Percentiles rank a stretch among this genome's conserved stretches.
These are phyloP conservation scores for Syngnathus floridae DNA, from an alignment of 2,113 vertebrate species.

Conservation along the genomic window DNA sequence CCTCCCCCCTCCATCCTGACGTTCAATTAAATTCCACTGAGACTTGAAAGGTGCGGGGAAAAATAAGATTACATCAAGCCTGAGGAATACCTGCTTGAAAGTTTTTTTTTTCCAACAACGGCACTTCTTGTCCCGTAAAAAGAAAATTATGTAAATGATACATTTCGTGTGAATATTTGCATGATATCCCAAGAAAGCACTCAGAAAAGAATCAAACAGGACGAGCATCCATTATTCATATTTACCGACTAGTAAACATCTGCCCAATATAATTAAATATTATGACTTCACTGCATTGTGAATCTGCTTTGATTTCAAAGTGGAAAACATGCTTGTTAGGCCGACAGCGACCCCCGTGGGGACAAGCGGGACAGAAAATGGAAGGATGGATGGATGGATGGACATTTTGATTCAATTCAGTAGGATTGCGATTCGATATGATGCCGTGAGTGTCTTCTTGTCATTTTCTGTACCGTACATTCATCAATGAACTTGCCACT, in stretches of 20 bases:
- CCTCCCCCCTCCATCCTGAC: background rate
- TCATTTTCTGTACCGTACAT: too few relatives aligned
- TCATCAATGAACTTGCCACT: too few relatives aligned
- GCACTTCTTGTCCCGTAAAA: background rate
- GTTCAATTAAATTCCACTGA: background rate
- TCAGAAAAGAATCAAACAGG: background rate
- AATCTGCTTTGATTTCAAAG: too few relatives aligned
- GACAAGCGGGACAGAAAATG: too few relatives aligned
- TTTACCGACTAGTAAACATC: background rate
- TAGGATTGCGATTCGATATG: too few relatives aligned
- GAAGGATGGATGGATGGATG: too few relatives aligned
- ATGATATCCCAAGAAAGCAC: background rate
- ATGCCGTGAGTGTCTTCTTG: too few relatives aligned
- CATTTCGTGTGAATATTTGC: background rate
- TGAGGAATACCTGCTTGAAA: background rate
- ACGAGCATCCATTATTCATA: background rate
- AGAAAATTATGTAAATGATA: background rate
- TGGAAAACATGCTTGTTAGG: too few relatives aligned
- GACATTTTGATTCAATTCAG: too few relatives aligned
- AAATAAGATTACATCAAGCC: background rate
- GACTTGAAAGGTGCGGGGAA: slow-evolving; percentile 8
- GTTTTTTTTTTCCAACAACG: background rate
- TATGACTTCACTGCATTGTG: too few relatives aligned
- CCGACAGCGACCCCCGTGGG: too few relatives aligned
- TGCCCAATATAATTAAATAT: background rate